Evolutionary conservation across 1,140 invertebrate genomes (phyloP), one percentile per base, ranked within the genome.

Genomic region (Dolichoris vasculosae): DNA sequence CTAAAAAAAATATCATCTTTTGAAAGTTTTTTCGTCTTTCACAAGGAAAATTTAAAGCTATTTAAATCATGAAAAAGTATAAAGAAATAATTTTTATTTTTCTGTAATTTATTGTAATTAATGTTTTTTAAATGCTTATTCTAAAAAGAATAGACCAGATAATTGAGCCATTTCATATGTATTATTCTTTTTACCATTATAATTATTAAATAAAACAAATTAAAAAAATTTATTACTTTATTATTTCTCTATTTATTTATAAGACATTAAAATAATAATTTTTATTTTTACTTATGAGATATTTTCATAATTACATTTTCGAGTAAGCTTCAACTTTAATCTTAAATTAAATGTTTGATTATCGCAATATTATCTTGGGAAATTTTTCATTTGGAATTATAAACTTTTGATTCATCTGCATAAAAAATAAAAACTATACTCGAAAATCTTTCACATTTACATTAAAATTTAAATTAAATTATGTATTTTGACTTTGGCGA

Each of bases 271-370:
- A 75, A 73, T 30, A 82, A n/a, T 55, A 26, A 71, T 55, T 51
- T 35, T 59, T 51, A 43, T 55, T 51, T 82, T 75, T 43, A 17
- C 43, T 69, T 69, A 69, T 35, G 30, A 63, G 4, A 64, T 80
- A 81, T 81, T 81, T 63, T 81, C n/a, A 40, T 73, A 73, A 38
- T 75, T 59, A 82, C 32, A 73, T 69, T 75, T 63, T 83, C 26
- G 0, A 55, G 43, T 9, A 83, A 83, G 38, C 4, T 83, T 23
- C 35, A 76, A 59, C n/a, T 83, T 59, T 76, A 76, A 59, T 40
- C 23, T 48, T 63, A 75, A 64, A 76, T 32, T 83, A 63, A 76
- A 43, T 64, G 43, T 63, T 76, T 76, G 30, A 76, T 83, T 83
- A 13, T 76, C 26, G 59, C 32, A 38, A 69, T 67, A 30, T 40